Base-by-base conservation (phyloP, 64 coral and sea anemone genomes). In the Dendrophyllia cribrosa region DNA sequence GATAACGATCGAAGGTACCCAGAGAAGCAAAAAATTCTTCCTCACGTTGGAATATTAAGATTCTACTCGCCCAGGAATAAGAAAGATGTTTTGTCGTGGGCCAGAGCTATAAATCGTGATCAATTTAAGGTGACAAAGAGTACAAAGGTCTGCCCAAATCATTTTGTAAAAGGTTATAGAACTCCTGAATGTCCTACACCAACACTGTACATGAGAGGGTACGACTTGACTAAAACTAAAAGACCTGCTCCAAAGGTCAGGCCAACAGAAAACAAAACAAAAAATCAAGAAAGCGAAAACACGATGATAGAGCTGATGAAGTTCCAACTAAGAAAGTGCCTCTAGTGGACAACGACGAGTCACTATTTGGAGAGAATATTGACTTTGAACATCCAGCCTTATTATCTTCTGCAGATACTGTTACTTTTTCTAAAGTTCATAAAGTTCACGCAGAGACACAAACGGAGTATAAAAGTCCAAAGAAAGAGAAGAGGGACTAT, bases 91-190 rank as follows among this genome's bases (percentile, higher is more conserved):
- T 51, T 58, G 26, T 71, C 70, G 17, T 88, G 88, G 75, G 75
- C 76, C 7, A 78, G 67, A 74, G 22, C 48, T 66, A 68, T 83
- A 22, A 68, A 82, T 73, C 77, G 89, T 59, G 53, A 66, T 34
- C 43, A 83, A 58, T 91, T 82, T 59, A 91, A 81, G 56, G 77
- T 91, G 43, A 91, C 43, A 23, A 77, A 21, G 49, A 82, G 50
- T 79, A 91, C 89, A 23, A 91, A 91, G 79, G 89, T 91, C 15
- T 83, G 77, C 45, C 83, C 77, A 73, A 91, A 91, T 80, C 77
- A 91, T 51, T 91, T 91, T 83, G 78, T 15, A 45, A 62, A 53
- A 82, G 89, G 65, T 68, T 81, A 91, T 19, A 81, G 66, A 83
- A 68, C 48, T 51, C 22, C 65, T 46, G 4, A 67, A 67, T 81